Base-by-base conservation (phyloP, 2,888 invertebrate species). In the Patella caerulea region DNA sequence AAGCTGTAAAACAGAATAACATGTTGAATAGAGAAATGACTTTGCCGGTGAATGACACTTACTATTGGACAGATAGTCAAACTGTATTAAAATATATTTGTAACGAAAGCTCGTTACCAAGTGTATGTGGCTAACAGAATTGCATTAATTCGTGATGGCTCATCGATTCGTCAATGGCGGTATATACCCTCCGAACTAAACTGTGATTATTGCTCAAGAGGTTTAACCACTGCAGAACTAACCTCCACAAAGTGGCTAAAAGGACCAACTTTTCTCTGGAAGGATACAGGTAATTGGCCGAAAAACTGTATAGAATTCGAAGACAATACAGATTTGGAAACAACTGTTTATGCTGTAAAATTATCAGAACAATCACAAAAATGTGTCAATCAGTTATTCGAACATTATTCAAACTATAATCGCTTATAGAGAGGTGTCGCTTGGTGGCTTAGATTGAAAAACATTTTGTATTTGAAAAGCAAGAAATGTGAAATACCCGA, bases 361-460 rank as follows among this genome's bases (percentile, higher is more conserved):
- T 45, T 45, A 9, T 45, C 45, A 9, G 45, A 45, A 45, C 45
- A 45, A 45, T 45, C 45, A 45, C 45, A 45, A 45, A 45, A 45
- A 45, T 45, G 45, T 45, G 45, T 45, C 7, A 45, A 9, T 45
- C 45, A 52, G 54, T 53, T 5, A 52, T 15, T 72, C 9, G 15
- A 29, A 72, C 45, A 24, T 15, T 53, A 17, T 24, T 52, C 45
- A 72, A n/a, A 24, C 52, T 53, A 24, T 14, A 17, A 53, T 45
- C 53, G n/a, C 9, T 14, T 72, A 14, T 15, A n/a, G 71, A n/a
- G 45, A 15, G 29, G n/a, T 45, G 45, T 15, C 17, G 29, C 71
- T 45, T 71, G 17, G 29, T 71, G 29, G 71, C 15, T 19, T 15
- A 71, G 45, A 71, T 45, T n/a, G 71, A 71, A 71, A 71, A 71